phyloP scores from a whole-genome alignment of 2,797 vertebrate species.

The Natrix natrix region DNA sequence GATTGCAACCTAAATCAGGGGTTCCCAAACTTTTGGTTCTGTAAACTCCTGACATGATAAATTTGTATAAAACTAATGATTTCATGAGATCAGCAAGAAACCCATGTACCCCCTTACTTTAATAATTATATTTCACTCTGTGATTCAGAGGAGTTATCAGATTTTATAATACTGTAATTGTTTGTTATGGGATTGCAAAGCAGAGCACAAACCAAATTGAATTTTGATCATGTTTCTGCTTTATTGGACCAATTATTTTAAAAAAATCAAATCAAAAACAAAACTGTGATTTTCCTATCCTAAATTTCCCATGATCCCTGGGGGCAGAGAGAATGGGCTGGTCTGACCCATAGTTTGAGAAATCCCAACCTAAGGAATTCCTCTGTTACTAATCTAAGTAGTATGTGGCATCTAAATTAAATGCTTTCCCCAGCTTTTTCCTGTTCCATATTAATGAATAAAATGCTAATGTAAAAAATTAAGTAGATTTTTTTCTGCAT shows the following conservation, averaged over 20 bases:
- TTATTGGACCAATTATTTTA: not conserved
- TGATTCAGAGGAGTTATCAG: not conserved
- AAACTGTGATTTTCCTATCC: not conserved
- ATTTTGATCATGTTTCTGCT: not conserved
- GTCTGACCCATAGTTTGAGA: not conserved
- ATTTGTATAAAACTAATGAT: not conserved
- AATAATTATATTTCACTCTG: not conserved
- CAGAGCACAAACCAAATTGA: not conserved
- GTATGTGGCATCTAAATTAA: not conserved
- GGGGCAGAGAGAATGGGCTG: not conserved
- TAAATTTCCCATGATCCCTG: not conserved
- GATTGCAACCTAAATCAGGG: not conserved
- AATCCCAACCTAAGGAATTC: not conserved
- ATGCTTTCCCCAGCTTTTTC: slow-evolving; percentile 33
- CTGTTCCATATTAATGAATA: slow-evolving; percentile 22
- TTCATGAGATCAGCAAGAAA: not conserved
- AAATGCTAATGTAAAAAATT: slow-evolving; percentile 23
- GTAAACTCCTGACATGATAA: not conserved
- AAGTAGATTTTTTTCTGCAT: slow-evolving; percentile 25
- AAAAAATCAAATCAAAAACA: not conserved
- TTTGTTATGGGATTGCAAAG: not conserved
- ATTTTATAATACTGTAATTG: not conserved
- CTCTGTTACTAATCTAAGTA: not conserved
- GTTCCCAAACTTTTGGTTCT: not conserved
- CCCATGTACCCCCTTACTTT: not conserved